A percentile compares a stretch with the other conserved stretches of the same genome.
Evolutionary conservation across 2,888 invertebrate species (phyloP).

Genomic region (Leptinotarsa juncta): DNA sequence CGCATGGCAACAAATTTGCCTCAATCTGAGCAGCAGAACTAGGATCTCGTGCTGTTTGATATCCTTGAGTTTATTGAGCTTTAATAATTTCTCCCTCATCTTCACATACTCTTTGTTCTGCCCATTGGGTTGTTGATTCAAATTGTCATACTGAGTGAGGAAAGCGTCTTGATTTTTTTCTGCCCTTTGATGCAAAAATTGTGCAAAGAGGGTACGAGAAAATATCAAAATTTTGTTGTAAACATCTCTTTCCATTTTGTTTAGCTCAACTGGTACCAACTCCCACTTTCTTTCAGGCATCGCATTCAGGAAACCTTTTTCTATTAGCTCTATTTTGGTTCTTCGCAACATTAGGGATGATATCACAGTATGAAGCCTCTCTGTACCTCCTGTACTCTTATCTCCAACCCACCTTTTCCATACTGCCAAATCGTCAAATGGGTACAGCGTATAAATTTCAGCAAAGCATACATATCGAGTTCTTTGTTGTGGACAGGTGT

Average conservation of each 20-base stretch:
- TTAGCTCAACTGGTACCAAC: constrained; percentile 72
- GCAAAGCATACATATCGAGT: constrained; percentile 80
- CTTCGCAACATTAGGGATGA: constrained; percentile 87
- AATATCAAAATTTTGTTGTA: constrained; percentile 82
- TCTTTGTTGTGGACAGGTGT: constrained; percentile 97
- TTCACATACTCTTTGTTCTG: constrained; percentile 68
- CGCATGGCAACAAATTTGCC: constrained; percentile 93
- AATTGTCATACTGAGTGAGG: constrained; percentile 24
- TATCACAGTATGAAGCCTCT: constrained; percentile 86
- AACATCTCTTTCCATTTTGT: constrained; percentile 77
- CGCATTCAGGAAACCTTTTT: constrained; percentile 71
- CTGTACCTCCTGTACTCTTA: constrained; percentile 80
- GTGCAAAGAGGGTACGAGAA: constrained; percentile 80
- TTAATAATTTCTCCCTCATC: constrained; percentile 75
- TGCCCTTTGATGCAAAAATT: constrained; percentile 80
- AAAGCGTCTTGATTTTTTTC: constrained; percentile 70
- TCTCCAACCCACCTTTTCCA: constrained; percentile 96
- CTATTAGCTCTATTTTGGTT: constrained; percentile 84
- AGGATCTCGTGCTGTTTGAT: constrained; percentile 75
- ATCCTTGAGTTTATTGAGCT: constrained; percentile 68
- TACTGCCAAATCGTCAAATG: constrained; percentile 87
- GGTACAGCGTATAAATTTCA: constrained; percentile 83
- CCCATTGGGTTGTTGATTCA: constrained; percentile 19
- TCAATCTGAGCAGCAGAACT: constrained; percentile 83
- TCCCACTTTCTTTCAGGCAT: constrained; percentile 74